Evolutionary conservation across 1,140 invertebrate species (phyloP).

Genomic region (Nomia melanderi): DNA sequence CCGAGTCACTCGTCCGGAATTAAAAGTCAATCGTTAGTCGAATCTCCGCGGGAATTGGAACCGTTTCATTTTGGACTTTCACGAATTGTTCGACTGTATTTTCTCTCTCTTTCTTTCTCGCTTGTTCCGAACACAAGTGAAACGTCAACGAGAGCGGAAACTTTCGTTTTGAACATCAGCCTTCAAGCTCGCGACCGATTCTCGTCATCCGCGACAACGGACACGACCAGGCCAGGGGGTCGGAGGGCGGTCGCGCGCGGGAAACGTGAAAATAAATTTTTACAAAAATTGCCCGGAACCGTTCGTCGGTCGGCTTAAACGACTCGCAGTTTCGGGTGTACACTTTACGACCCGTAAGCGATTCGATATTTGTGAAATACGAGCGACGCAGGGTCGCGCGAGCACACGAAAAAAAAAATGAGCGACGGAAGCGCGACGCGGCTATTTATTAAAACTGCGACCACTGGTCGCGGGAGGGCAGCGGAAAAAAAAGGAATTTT

Average conservation of each 20-base stretch:
- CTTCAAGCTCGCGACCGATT: background rate
- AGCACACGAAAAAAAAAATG: slow-evolving; percentile 32
- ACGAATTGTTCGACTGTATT: background rate
- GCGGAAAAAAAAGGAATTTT: slow-evolving; percentile 23
- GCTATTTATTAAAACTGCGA: slow-evolving; percentile 43
- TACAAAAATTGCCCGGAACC: slow-evolving; percentile 24
- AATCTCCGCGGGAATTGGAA: background rate
- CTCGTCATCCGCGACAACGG: background rate
- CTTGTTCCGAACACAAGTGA: too few species aligned
- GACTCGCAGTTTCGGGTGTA: slow-evolving; percentile 48
- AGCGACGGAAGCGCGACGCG: slow-evolving; percentile 11
- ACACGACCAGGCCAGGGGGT: too few species aligned
- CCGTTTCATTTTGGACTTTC: background rate
- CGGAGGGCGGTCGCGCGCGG: background rate
- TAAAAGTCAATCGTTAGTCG: background rate
- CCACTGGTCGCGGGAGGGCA: too few species aligned
- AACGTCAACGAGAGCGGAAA: too few species aligned
- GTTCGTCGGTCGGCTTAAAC: slow-evolving; percentile 33
- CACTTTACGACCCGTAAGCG: slow-evolving; percentile 58
- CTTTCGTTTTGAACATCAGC: background rate
- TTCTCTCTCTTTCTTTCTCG: background rate
- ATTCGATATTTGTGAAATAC: slow-evolving; percentile 66
- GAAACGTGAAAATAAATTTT: slow-evolving; percentile 57
- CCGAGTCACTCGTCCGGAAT: background rate
- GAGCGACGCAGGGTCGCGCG: slow-evolving; percentile 50